Percentiles rank a stretch among this genome's conserved stretches.
Evolutionary conservation across 2,113 vertebrate genomes (phyloP).

Genomic region (Nothobranchius furzeri): DNA sequence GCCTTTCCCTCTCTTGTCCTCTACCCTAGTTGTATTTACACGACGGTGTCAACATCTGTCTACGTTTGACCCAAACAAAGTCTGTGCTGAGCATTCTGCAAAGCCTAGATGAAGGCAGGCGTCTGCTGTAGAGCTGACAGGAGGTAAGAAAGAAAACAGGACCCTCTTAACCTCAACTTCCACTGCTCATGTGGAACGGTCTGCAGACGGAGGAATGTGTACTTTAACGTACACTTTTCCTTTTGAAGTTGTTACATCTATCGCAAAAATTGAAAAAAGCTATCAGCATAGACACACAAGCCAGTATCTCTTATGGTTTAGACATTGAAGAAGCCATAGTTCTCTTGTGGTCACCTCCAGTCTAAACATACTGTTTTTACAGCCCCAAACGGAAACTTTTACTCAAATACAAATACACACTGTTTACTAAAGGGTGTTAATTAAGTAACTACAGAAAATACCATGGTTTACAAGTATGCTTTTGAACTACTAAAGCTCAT

Average conservation of each 20-base stretch:
- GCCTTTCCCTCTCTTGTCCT: background rate
- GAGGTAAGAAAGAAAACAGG: constrained; percentile 42
- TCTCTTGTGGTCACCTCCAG: constrained; percentile 22
- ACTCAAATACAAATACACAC: background rate
- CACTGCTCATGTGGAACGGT: background rate
- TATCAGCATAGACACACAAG: background rate
- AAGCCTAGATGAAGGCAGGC: constrained; percentile 33
- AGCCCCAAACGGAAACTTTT: background rate
- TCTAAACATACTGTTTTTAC: constrained; percentile 32
- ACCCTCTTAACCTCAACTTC: constrained; percentile 58
- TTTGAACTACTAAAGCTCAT: background rate
- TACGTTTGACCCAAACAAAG: constrained; percentile 51
- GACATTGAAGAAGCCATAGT: background rate
- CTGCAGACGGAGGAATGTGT: background rate
- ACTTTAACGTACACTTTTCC: constrained; percentile 18
- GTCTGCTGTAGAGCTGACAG: constrained; percentile 41
- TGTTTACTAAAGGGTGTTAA: background rate
- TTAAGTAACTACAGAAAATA: background rate
- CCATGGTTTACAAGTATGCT: background rate
- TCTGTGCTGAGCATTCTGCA: constrained; percentile 1
- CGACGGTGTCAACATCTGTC: constrained; percentile 49
- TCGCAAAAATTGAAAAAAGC: background rate
- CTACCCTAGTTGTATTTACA: constrained; percentile 36
- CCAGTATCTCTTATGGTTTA: no score
- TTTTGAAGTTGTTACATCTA: no score